Conservation (phyloP, 2,113 vertebrate species). For the Alethe castanea region DNA sequence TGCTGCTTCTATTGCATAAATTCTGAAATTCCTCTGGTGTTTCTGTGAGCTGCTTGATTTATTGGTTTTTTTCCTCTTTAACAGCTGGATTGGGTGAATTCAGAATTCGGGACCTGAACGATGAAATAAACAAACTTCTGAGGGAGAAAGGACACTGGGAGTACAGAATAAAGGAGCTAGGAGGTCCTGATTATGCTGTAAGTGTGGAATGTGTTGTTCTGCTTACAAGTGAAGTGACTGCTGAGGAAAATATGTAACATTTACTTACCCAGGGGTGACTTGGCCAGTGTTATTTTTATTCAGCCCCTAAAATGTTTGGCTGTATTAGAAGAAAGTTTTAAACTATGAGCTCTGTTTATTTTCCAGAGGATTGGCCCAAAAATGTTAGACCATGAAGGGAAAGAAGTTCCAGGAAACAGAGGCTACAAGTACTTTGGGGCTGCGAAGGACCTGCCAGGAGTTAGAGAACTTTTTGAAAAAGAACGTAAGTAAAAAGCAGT, state of each 20-base stretch:
- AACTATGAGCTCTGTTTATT: not conserved
- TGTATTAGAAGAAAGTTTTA: not conserved
- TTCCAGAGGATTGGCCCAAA: constrained; percentile 87
- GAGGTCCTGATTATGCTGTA: constrained; percentile 91
- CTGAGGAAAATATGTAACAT: not conserved
- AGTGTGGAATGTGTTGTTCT: constrained; percentile 22
- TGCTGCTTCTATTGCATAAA: not conserved
- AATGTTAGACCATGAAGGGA: constrained; percentile 97
- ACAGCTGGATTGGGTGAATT: constrained; percentile 96
- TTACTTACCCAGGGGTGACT: not conserved
- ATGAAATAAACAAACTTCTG: constrained; percentile 98
- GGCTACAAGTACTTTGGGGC: constrained; percentile 98
- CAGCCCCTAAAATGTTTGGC: not conserved
- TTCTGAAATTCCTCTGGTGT: not conserved
- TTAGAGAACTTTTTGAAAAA: constrained; percentile 94
- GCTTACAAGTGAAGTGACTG: not conserved
- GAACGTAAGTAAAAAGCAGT: constrained; percentile 82
- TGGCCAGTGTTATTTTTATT: not conserved
- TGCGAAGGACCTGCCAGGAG: constrained; percentile 93
- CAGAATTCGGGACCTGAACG: constrained; percentile 93
- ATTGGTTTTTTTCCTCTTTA: not conserved
- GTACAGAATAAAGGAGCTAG: constrained; percentile 90
- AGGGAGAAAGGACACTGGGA: constrained; percentile 98
- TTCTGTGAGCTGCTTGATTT: not conserved
- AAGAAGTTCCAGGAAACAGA: constrained; percentile 95